Conservation (phyloP, 2,113 vertebrate species). For the Oncorhynchus nerka region DNA sequence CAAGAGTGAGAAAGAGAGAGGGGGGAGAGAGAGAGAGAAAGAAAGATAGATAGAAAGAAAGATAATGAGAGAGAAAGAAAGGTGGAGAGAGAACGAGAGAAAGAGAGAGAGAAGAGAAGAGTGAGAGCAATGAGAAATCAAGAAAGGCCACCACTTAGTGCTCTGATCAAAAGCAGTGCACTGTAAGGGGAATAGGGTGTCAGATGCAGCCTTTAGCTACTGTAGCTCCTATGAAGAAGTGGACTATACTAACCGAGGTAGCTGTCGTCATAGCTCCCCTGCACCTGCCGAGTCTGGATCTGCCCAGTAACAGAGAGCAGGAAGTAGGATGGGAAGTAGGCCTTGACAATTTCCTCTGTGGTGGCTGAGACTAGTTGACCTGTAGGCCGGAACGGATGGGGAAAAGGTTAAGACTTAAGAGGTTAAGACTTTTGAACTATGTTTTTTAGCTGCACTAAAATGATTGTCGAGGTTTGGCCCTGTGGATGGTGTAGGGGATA, state of each 20-base stretch:
- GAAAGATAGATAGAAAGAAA: neutral
- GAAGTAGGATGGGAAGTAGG: conserved; percentile 83
- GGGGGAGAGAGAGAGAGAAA: neutral
- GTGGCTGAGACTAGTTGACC: conserved; percentile 87
- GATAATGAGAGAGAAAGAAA: neutral
- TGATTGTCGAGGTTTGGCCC: too few species aligned
- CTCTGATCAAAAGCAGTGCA: neutral
- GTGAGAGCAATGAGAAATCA: too few species aligned
- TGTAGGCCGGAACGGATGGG: conserved; percentile 32
- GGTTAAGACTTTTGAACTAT: conserved; percentile 11
- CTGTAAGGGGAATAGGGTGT: too few species aligned
- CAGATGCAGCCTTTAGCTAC: too few species aligned
- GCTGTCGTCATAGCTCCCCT: conserved; percentile 83
- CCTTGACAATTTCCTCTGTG: conserved; percentile 80
- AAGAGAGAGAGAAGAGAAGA: neutral
- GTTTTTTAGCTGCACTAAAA: too few species aligned
- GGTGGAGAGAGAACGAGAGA: too few species aligned
- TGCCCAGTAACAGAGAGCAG: conserved; percentile 79
- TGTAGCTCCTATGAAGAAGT: too few species aligned
- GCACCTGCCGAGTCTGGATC: conserved; percentile 78
- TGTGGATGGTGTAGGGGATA: too few species aligned
- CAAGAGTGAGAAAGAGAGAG: conserved; percentile 34
- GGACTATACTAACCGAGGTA: conserved; percentile 77
- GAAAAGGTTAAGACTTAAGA: conserved; percentile 27
- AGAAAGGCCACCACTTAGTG: too few species aligned